Percentiles rank a stretch among this genome's conserved stretches.
Evolutionary conservation across 2,888 invertebrate genomes (phyloP).

Genomic region (Rhingia rostrata): DNA sequence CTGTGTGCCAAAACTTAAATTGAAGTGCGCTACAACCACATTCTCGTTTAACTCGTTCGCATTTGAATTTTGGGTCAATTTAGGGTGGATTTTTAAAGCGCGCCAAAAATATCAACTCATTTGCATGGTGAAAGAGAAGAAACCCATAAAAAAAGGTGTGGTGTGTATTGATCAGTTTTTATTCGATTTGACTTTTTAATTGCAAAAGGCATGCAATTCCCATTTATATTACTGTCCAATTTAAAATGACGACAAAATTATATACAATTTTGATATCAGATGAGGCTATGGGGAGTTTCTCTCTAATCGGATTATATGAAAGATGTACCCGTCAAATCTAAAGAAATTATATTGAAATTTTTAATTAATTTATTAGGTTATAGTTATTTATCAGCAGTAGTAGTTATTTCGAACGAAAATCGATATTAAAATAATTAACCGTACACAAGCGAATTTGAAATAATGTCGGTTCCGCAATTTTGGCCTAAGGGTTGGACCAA

Average conservation of each 20-base stretch:
- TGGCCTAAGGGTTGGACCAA: no score
- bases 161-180: conserved; percentile 14
- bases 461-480: no score
- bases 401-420: no score
- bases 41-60: conserved; percentile 35
- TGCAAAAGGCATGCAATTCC: neutral
- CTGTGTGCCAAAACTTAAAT: conserved; percentile 5
- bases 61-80: conserved; percentile 37
- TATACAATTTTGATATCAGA: no score
- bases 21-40: neutral
- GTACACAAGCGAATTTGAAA: no score
- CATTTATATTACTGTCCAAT: conserved; percentile 15
- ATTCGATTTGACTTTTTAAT: conserved; percentile 22
- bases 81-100: conserved; percentile 27
- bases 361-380: no score
- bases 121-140: conserved; percentile 38
- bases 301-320: no score
- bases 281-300: no score
- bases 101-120: conserved; percentile 31
- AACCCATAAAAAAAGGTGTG: conserved; percentile 6
- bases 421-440: no score
- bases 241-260: neutral
- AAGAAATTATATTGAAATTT: no score
- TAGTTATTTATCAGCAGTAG: no score
- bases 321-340: no score